phyloP scores from a whole-genome alignment of 2,888 invertebrate genomes.

The Serrognathus titanus region DNA sequence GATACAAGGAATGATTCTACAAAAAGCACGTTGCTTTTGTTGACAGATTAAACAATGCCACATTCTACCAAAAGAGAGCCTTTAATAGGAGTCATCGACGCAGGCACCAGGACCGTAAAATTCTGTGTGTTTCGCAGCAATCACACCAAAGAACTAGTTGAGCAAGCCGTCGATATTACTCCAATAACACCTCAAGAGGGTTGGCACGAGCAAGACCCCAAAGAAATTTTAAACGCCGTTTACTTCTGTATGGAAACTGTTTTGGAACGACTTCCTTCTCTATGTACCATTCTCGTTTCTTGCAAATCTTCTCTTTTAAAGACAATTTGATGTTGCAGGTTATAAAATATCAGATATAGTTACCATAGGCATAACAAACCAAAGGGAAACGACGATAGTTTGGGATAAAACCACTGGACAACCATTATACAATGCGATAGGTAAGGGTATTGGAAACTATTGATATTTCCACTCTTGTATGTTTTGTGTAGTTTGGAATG shows the following conservation, averaged over 20 bases:
- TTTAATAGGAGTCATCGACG: constrained; percentile 89
- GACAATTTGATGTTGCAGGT: constrained; percentile 55
- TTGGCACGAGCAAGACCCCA: constrained; percentile 92
- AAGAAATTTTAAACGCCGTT: constrained; percentile 79
- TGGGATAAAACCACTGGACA: constrained; percentile 89
- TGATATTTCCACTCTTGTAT: neutral
- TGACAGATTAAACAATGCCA: constrained; percentile 10
- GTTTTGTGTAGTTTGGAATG: constrained; percentile 75
- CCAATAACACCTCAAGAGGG: constrained; percentile 81
- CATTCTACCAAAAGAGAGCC: constrained; percentile 20
- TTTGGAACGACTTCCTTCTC: constrained; percentile 38
- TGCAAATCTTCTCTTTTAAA: too few relatives aligned
- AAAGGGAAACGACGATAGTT: constrained; percentile 92
- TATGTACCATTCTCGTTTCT: too few relatives aligned
- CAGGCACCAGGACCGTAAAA: constrained; percentile 80
- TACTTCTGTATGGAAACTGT: constrained; percentile 75
- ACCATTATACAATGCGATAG: constrained; percentile 90
- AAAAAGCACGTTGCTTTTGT: neutral
- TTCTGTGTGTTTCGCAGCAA: constrained; percentile 72
- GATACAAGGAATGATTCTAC: too few relatives aligned
- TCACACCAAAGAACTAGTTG: constrained; percentile 72
- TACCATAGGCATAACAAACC: constrained; percentile 74
- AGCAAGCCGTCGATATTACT: constrained; percentile 77
- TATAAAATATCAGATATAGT: constrained; percentile 56
- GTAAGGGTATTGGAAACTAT: too few relatives aligned